Base-by-base conservation (phyloP, 2,113 vertebrate species). In the Gavialis gangeticus region DNA sequence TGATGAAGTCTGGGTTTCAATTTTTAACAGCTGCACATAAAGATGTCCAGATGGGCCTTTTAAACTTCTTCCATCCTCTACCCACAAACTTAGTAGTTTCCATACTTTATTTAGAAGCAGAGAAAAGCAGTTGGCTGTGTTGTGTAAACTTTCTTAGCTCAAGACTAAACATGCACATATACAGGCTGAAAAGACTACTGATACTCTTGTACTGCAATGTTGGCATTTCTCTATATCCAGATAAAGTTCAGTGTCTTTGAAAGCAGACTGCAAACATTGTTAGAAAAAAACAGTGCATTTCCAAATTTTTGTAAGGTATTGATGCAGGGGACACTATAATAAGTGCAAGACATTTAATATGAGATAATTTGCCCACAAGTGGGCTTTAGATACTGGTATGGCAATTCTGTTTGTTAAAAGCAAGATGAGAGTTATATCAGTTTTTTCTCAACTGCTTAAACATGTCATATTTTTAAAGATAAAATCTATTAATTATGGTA, bases 81-180 rank as follows among this genome's bases (percentile, higher is more conserved):
- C 94, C 30, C 75, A 71, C 93, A 95, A 93, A 89, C 89, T 75
- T 14, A 10, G 22, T 89, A 95, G 88, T 97, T 95, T 96, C 95
- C 96, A 95, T 94, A 87, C 95, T 97, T 96, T 97, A 96, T 96
- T 97, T 96, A 96, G 96, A 97, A 95, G 93, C 92, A 93, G 87
- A 96, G 96, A 82, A 93, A 93, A 91, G 87, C 95, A 93, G 93
- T 95, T 96, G 90, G 92, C 93, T 89, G 21, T 84, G 78, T 92
- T 95, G 93, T 95, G 90, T 96, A 96, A 96, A 95, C 94, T 95
- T 93, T 82, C 86, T 94, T 92, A 93, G 91, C 95, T 94, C 85
- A 91, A 96, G 91, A 94, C 2, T 37, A 96, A 94, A 94, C 92
- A 93, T 95, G 71, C 71, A 94, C 73, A 60, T 91, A 88, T 46